Evolutionary conservation across 2,113 vertebrate species (phyloP), one percentile per base, ranked within the genome.

Genomic region (Gymnogyps californianus): DNA sequence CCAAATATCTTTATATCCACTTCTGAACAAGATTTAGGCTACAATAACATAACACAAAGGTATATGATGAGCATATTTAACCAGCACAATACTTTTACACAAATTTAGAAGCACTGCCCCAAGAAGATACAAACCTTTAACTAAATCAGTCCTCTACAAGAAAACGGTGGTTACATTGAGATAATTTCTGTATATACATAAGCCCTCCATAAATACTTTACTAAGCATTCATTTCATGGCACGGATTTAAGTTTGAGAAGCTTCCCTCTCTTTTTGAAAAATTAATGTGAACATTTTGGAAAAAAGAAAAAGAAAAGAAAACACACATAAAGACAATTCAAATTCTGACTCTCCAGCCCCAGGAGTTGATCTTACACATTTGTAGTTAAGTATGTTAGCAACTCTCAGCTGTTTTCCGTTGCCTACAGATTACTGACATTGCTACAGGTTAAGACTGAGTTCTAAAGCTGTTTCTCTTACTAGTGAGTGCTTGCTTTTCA

Each of bases 401-500:
- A 47, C 38, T 86, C 31, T 77, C 62, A 54, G 34, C 28, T 93
- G n/a, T 74, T 95, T 92, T 62, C 54, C 29, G 32, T 26, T 93
- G 82, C 71, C 54, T 93, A 54, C 44, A 82, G 28, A 59, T 54
- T 83, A 61, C 17, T 77, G 36, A 83, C 14, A 6, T 79, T 70
- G 83, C 85, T 89, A 82, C 54, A 87, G 94, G 76, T 93, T 83
- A 92, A 57, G 79, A 84, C 21, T 36, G 59, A 93, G 71, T 91
- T 87, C 91, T 96, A 75, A 96, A 90, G 77, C 36, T 88, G 69
- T 83, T 93, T 74, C 79, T 93, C 31, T 86, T 87, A 89, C 74
- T 75, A 90, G 67, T 36, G 87, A 95, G 40, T 29, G 13, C 79
- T 96, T 94, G 40, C 77, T 90, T 97, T 93, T 95, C 90, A 93